A percentile compares a stretch with the other conserved stretches of the same genome.
These are phyloP conservation scores for Slavum lentiscoides DNA, from an alignment of 2,888 invertebrate genomes.

Conservation along the genomic window DNA sequence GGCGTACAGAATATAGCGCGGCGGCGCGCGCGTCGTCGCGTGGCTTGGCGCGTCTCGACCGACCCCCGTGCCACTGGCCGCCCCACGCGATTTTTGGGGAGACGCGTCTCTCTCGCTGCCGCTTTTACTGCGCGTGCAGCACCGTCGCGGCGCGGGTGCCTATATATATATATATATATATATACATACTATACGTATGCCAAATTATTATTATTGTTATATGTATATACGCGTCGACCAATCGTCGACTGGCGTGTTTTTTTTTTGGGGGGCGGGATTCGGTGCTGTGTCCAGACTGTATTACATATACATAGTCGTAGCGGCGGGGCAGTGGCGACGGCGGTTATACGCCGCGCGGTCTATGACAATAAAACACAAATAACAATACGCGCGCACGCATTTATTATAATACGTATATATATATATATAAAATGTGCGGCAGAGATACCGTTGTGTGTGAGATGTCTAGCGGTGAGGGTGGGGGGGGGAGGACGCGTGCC, in stretches of 20 bases:
- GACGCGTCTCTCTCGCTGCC: not conserved
- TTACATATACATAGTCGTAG: too few species aligned
- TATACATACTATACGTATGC: too few species aligned
- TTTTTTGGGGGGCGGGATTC: not conserved
- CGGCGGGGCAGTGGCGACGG: not conserved
- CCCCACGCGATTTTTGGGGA: not conserved
- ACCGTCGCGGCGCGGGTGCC: not conserved
- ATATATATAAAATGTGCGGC: not conserved
- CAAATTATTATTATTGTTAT: not conserved
- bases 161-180: too few species aligned
- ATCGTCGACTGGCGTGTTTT: not conserved
- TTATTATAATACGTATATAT: too few species aligned
- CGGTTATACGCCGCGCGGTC: not conserved
- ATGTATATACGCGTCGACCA: not conserved
- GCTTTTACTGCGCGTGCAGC: not conserved
- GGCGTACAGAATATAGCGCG: not conserved
- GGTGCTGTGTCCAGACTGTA: not conserved
- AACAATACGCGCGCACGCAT: not conserved
- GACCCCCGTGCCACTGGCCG: not conserved
- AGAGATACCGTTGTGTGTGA: constrained; percentile 3
- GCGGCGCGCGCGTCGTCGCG: too few species aligned
- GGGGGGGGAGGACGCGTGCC: constrained; percentile 16
- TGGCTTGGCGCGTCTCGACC: not conserved
- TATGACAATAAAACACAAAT: constrained; percentile 24
- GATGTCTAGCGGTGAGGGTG: not conserved